Conservation (phyloP, 2,113 vertebrate species). For the Misgurnus anguillicaudatus region DNA sequence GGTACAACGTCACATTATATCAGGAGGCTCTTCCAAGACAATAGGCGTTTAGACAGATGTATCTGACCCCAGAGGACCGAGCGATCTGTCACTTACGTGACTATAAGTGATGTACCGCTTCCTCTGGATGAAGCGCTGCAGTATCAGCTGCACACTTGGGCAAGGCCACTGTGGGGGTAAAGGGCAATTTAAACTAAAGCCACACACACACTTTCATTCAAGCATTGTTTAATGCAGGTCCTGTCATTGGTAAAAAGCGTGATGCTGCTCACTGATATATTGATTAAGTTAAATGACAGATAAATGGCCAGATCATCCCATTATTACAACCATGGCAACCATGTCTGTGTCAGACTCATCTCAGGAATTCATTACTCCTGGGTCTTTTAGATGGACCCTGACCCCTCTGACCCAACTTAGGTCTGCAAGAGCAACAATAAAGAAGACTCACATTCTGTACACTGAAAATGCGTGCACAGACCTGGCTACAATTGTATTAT, state of each 20-base stretch:
- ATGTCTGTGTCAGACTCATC: constrained; percentile 24
- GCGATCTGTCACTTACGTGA: constrained; percentile 36
- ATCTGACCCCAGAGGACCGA: constrained; percentile 13
- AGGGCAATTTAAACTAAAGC: constrained; percentile 25
- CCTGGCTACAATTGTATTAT: too few relatives aligned
- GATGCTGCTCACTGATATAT: background rate
- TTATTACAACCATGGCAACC: constrained; percentile 33
- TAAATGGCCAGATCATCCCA: constrained; percentile 25
- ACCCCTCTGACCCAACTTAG: background rate
- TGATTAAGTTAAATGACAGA: constrained; percentile 24
- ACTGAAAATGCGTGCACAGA: constrained; percentile 1
- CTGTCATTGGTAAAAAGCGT: constrained; percentile 24
- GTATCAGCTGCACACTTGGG: background rate
- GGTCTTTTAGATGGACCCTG: constrained; percentile 11
- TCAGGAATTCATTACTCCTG: constrained; percentile 3
- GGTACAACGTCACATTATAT: background rate
- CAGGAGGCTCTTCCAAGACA: background rate
- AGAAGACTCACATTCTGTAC: background rate
- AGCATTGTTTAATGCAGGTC: too few relatives aligned
- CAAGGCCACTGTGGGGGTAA: background rate
- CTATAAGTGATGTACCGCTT: constrained; percentile 8
- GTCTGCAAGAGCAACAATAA: background rate
- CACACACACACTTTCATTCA: background rate
- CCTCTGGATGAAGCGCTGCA: constrained; percentile 12
- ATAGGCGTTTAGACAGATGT: background rate